Conservation (phyloP, 2,113 vertebrate species). For the Mus musculus region GRCm39 chr5:74826501-74827000, state of each 20-base stretch:
- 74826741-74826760: background rate
- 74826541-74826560: background rate
- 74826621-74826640: no score
- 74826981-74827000: background rate
- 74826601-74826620: background rate
- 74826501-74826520: no score
- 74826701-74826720: background rate
- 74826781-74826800: background rate
- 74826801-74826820: background rate
- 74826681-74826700: no score
- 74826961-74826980: background rate
- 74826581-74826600: no score
- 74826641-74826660: background rate
- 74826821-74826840: background rate
- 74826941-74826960: background rate
- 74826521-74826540: no score
- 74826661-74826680: background rate
- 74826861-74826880: background rate
- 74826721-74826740: background rate
- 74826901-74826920: background rate
- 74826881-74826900: conserved; percentile 15
- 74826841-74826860: conserved; percentile 31
- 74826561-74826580: background rate
- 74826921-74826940: background rate
- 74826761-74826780: background rate